phyloP scores from a whole-genome alignment of 2,797 vertebrate genomes.

The Apodemus agrarius region DNA sequence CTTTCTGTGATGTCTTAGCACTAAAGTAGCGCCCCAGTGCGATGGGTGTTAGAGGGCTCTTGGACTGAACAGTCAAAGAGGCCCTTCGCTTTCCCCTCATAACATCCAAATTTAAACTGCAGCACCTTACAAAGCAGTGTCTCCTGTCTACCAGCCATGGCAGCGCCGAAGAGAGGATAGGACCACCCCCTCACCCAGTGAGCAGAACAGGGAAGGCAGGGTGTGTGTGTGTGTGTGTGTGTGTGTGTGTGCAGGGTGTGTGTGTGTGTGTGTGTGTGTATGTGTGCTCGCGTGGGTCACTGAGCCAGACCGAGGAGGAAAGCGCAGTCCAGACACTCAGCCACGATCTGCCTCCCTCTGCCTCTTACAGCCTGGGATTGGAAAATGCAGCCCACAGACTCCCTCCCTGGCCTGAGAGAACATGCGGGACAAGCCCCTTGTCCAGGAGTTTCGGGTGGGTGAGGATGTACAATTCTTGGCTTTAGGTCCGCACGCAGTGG shows the following conservation, averaged over 20 bases:
- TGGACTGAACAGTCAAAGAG: slow-evolving; percentile 24
- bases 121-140: background rate
- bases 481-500: background rate
- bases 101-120: slow-evolving; percentile 20
- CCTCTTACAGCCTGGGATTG: background rate
- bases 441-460: background rate
- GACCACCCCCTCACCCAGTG: background rate
- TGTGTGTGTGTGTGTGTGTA: fast-evolving
- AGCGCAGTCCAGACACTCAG: background rate
- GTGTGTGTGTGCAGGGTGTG: fast-evolving
- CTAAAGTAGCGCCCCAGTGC: background rate
- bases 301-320: background rate
- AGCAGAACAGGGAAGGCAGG: fast-evolving
- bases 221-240: fast-evolving
- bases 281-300: background rate
- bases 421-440: background rate
- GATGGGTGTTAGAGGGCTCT: background rate
- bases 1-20: background rate
- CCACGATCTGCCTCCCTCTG: background rate
- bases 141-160: background rate
- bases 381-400: background rate
- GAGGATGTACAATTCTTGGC: background rate
- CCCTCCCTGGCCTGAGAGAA: background rate
- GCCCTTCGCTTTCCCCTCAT: slow-evolving; percentile 3
- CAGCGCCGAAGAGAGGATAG: background rate